phyloP scores from a whole-genome alignment of 2,797 vertebrate species.

The Melanotaenia pygmaea region DNA sequence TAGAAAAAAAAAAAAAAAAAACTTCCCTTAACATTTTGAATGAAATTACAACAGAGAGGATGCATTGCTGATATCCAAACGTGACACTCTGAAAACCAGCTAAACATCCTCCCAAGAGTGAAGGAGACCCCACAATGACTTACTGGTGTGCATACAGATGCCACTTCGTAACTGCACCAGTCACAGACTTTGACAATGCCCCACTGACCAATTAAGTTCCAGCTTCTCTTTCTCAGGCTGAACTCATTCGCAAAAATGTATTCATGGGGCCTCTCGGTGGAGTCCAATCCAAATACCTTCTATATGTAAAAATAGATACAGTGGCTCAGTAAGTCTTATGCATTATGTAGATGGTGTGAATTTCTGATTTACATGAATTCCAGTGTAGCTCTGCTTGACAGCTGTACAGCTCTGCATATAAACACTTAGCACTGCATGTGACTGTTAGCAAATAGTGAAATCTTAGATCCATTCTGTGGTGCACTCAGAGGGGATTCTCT shows the following conservation, averaged over 20 bases:
- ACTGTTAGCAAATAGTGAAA: neutral
- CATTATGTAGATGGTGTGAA: neutral
- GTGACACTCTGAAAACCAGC: neutral
- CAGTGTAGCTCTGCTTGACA: neutral
- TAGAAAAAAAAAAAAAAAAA: neutral
- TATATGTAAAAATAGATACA: slow-evolving; percentile 1
- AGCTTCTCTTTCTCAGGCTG: neutral
- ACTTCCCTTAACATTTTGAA: neutral
- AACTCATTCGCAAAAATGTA: slow-evolving; percentile 3
- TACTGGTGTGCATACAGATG: neutral
- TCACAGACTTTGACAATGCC: slow-evolving; percentile 12
- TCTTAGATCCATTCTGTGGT: neutral
- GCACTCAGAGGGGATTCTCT: neutral
- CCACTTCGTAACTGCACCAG: neutral
- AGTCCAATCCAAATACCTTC: slow-evolving; percentile 2
- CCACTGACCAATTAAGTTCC: slow-evolving; percentile 9
- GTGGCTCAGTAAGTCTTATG: neutral
- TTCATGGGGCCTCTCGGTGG: slow-evolving; percentile 8
- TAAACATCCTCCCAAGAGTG: neutral
- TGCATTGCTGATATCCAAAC: too few relatives aligned
- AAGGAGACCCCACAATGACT: neutral
- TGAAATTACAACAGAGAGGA: neutral
- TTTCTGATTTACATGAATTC: slow-evolving; percentile 10
- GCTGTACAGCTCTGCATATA: neutral
- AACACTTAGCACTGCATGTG: neutral